Percentiles rank a stretch among this genome's conserved stretches.
Conservation (phyloP, 2,888 invertebrate species). For the Linnaemya vulpina region DNA sequence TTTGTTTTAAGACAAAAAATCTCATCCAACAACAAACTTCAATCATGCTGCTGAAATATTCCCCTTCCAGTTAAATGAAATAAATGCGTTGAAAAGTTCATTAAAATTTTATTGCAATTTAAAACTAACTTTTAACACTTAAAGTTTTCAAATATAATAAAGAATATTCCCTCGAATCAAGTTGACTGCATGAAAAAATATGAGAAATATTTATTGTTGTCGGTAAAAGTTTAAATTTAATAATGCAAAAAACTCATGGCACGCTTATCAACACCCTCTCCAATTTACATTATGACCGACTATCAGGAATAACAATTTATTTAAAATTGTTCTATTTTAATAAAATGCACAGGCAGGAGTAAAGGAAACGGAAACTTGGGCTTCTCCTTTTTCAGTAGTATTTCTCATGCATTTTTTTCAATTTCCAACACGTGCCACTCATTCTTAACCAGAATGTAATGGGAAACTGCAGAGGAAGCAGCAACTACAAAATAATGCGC, state of each 20-base stretch:
- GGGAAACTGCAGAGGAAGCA: conserved; percentile 18
- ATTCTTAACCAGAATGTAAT: conserved; percentile 9
- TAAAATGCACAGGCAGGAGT: conserved; percentile 2
- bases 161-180: conserved; percentile 27
- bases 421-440: conserved; percentile 56
- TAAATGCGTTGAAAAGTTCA: neutral
- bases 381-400: neutral
- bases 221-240: conserved; percentile 44
- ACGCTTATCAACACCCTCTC: conserved; percentile 51
- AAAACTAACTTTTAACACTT: neutral
- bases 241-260: conserved; percentile 25
- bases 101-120: neutral
- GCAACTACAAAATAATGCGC: neutral
- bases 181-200: conserved; percentile 34
- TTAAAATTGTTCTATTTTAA: conserved; percentile 32
- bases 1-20: too few species aligned
- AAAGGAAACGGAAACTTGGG: conserved; percentile 6
- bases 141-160: neutral
- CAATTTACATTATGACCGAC: conserved; percentile 28
- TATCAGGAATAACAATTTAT: conserved; percentile 52
- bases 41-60: neutral
- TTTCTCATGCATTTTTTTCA: neutral
- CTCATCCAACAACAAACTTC: neutral
- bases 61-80: neutral
- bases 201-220: conserved; percentile 38